Conservation (phyloP, 2,797 vertebrate genomes). For the Paramormyrops hopkinsi region DNA sequence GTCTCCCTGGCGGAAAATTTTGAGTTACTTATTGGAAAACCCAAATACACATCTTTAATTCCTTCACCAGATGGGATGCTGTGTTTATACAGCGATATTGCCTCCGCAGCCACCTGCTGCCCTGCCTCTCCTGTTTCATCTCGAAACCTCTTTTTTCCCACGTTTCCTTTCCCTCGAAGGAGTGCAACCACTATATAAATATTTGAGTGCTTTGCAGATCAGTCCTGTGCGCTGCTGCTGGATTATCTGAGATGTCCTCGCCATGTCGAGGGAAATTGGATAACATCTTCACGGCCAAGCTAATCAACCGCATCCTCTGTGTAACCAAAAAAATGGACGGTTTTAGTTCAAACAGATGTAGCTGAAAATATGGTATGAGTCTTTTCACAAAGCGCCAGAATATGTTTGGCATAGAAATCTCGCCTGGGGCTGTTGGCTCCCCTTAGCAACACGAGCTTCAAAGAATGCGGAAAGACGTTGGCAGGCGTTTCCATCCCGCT, state of each 20-base stretch:
- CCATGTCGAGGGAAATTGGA: background rate
- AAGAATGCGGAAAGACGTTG: background rate
- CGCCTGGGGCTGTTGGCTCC: background rate
- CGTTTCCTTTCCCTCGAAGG: background rate
- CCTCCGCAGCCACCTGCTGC: conserved; percentile 8
- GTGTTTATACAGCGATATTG: conserved; percentile 20
- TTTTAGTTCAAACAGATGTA: conserved; percentile 14
- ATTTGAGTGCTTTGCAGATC: conserved; percentile 16
- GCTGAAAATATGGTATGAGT: background rate
- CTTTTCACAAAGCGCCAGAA: background rate
- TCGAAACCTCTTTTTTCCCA: conserved; percentile 8
- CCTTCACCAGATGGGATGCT: conserved; percentile 15
- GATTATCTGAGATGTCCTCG: background rate
- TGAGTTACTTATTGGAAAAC: conserved; percentile 14
- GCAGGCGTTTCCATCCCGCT: background rate
- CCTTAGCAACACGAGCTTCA: background rate
- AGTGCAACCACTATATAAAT: conserved; percentile 11
- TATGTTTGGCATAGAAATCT: background rate
- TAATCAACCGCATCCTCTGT: background rate
- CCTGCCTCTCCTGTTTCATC: background rate
- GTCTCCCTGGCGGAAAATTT: conserved; percentile 6
- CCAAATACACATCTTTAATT: background rate
- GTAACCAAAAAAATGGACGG: background rate
- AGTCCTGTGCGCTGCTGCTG: background rate
- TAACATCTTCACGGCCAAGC: background rate